Evolutionary conservation across 2,113 vertebrate genomes (phyloP).

Genomic region (Syrmaticus mikado): DNA sequence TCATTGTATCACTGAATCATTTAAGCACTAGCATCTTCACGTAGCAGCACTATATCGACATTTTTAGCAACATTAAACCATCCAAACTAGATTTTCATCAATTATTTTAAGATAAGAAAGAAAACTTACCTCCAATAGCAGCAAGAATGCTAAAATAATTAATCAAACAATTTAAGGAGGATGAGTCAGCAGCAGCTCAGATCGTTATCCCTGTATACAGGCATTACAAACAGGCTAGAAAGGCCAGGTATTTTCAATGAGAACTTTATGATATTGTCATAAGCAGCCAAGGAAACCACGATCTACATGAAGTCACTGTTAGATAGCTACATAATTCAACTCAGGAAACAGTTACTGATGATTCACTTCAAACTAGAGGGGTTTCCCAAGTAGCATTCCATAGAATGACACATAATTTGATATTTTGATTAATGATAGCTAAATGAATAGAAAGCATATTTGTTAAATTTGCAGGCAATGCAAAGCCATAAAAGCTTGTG

Average conservation of each 20-base stretch:
- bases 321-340: background rate
- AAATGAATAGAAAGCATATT: background rate
- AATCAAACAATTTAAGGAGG: background rate
- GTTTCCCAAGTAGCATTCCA: background rate
- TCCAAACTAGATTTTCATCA: background rate
- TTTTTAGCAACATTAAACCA: background rate
- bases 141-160: background rate
- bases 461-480: background rate
- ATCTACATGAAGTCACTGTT: background rate
- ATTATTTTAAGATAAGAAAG: background rate
- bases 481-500: background rate
- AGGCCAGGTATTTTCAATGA: background rate
- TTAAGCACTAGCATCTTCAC: background rate
- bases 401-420: background rate
- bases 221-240: background rate
- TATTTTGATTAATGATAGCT: slow-evolving; percentile 6
- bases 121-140: background rate
- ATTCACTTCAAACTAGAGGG: background rate
- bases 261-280: background rate
- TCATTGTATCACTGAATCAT: background rate
- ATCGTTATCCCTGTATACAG: background rate
- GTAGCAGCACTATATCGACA: background rate
- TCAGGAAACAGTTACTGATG: background rate
- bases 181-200: background rate
- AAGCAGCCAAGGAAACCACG: background rate